Evolutionary conservation across 2,888 invertebrate genomes (phyloP).

Genomic region (Elgonia sp.): DNA sequence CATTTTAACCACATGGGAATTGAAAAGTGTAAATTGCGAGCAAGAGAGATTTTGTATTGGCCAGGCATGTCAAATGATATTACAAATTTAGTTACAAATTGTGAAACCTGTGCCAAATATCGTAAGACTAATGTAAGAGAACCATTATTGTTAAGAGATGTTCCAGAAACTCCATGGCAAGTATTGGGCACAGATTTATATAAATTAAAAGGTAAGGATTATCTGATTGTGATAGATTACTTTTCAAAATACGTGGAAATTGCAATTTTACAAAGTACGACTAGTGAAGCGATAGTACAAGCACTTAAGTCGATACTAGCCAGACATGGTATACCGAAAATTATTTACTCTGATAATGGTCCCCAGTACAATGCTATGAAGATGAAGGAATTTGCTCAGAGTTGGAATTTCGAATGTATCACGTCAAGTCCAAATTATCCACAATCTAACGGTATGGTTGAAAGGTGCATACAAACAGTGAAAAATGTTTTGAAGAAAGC

Average conservation of each 20-base stretch:
- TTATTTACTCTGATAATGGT: slow-evolving; percentile 71
- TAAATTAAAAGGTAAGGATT: slow-evolving; percentile 40
- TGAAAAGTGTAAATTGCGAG: slow-evolving; percentile 76
- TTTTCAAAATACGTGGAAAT: slow-evolving; percentile 70
- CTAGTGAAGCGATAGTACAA: slow-evolving; percentile 34
- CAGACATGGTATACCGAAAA: slow-evolving; percentile 73
- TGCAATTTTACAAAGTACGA: slow-evolving; percentile 17
- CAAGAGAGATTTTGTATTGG: slow-evolving; percentile 78
- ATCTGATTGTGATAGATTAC: slow-evolving; percentile 67
- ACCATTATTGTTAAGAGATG: slow-evolving; percentile 34
- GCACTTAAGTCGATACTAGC: slow-evolving; percentile 75
- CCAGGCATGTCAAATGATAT: slow-evolving; percentile 75
- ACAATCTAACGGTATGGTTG: slow-evolving; percentile 12
- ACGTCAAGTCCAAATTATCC: slow-evolving; percentile 43
- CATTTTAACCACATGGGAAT: slow-evolving; percentile 80
- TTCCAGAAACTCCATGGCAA: slow-evolving; percentile 71
- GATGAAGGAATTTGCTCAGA: not conserved
- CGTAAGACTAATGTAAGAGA: not conserved
- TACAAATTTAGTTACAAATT: slow-evolving; percentile 72
- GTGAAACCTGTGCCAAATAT: slow-evolving; percentile 59
- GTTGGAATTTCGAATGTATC: slow-evolving; percentile 54
- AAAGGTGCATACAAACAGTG: slow-evolving; percentile 16
- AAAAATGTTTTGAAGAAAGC: slow-evolving; percentile 62
- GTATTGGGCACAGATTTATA: slow-evolving; percentile 65
- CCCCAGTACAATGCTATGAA: not conserved